Evolutionary conservation across 1,140 invertebrate species (phyloP), one percentile per base, ranked within the genome.

Genomic region (Rhagoletis zephyria): DNA sequence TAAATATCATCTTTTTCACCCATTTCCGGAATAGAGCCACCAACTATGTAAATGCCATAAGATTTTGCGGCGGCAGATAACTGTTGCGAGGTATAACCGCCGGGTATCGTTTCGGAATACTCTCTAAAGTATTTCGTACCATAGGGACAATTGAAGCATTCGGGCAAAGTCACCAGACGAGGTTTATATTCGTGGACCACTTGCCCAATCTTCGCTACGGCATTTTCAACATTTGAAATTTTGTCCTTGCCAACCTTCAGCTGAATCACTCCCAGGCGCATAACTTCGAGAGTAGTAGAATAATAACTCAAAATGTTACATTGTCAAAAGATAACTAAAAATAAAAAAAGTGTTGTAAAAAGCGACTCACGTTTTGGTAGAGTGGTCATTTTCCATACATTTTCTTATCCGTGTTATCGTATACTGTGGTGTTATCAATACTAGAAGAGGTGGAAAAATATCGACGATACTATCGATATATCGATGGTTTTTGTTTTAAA

Each of bases 111-210:
- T 93, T 99, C 98, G 0, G 98, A 96, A 94, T 98, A 98, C 90
- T 98, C 95, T 2, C 90, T 89, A 77, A 92, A 91, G 87, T 91
- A 94, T 93, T 94, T 94, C 56, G 97, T 97, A 88, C 98, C 98
- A 94, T 98, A 99, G 0, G 98, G 97, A 51, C 96, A 97, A 93
- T 98, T 99, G 90, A 98, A 99, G 91, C 97, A 98, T 94, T 99
- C 98, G 0, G 98, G 97, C 14, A 99, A 91, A 0, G 95, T 95
- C 16, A 98, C 94, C 45, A 99, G 90, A 64, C 97, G 94, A 1
- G 97, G 97, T 19, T 96, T 95, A 85, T 95, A 94, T 87, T 95
- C 91, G 90, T 96, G 96, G 1, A 91, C 91, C 3, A 97, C 97
- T 87, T 95, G 94, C 89, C 95, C 94, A 85, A 99, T 96, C 85